Percentiles rank a stretch among this genome's conserved stretches.
These are phyloP conservation scores for Lithophane socia DNA, from an alignment of 2,888 invertebrate genomes.

Conservation along the genomic window DNA sequence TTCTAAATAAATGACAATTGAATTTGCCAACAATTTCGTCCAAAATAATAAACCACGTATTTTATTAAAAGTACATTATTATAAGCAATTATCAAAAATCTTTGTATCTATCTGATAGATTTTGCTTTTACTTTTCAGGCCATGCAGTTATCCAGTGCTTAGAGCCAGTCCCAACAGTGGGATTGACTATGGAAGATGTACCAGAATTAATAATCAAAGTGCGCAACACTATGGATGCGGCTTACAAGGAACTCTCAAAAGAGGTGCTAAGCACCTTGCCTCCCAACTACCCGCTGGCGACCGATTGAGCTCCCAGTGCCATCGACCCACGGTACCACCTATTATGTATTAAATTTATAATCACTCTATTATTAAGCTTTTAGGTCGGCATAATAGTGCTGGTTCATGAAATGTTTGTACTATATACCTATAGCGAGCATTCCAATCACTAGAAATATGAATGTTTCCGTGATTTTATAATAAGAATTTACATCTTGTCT, in stretches of 20 bases:
- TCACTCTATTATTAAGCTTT: conserved; percentile 59
- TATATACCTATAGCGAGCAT: conserved; percentile 59
- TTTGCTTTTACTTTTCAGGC: conserved; percentile 78
- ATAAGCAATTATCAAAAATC: neutral
- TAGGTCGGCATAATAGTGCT: conserved; percentile 55
- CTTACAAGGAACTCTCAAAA: conserved; percentile 87
- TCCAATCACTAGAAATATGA: conserved; percentile 64
- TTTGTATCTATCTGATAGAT: no score
- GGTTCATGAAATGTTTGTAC: conserved; percentile 58
- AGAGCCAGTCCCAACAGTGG: conserved; percentile 88
- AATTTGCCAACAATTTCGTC: neutral
- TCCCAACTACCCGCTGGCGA: conserved; percentile 87
- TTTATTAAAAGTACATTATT: neutral
- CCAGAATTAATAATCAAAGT: conserved; percentile 87
- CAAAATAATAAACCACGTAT: neutral
- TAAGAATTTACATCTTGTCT: conserved; percentile 56
- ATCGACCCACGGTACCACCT: conserved; percentile 62
- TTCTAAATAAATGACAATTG: neutral
- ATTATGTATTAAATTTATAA: conserved; percentile 59
- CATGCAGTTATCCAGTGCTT: conserved; percentile 89
- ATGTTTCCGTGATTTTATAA: conserved; percentile 63
- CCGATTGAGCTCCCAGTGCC: conserved; percentile 69
- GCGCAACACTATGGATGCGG: conserved; percentile 86
- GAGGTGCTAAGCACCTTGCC: conserved; percentile 87
- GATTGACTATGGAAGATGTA: conserved; percentile 87